A percentile compares a stretch with the other conserved stretches of the same genome.
Evolutionary conservation across 2,888 invertebrate genomes (phyloP).

Genomic region (Cremastinae sp.): DNA sequence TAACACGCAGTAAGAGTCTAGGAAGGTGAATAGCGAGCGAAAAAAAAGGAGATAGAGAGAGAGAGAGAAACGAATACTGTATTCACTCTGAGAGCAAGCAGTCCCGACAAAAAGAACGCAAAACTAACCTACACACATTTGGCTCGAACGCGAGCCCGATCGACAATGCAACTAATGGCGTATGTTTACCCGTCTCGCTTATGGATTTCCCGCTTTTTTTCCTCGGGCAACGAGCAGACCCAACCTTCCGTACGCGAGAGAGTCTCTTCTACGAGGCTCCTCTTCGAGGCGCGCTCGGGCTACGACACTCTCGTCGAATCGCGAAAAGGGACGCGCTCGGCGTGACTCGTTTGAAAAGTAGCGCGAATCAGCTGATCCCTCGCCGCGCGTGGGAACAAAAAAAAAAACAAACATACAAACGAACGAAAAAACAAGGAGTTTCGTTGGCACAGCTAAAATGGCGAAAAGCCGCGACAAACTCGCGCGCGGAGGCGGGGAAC

Average conservation of each 20-base stretch:
- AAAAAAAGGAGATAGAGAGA: neutral
- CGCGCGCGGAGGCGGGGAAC: neutral
- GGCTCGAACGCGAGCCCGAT: neutral
- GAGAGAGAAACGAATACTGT: neutral
- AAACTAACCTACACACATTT: no score
- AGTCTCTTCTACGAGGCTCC: no score
- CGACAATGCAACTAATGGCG: neutral
- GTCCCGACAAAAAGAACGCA: neutral
- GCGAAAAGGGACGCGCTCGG: neutral
- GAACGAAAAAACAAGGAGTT: neutral
- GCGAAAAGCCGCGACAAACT: slow-evolving; percentile 24
- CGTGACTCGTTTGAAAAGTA: neutral
- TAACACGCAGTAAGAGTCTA: neutral
- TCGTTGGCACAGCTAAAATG: slow-evolving; percentile 19
- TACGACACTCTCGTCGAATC: neutral
- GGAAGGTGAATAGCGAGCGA: neutral
- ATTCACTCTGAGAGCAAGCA: neutral
- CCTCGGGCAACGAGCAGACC: no score
- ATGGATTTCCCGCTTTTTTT: no score
- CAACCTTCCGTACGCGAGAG: no score
- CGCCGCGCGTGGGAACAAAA: slow-evolving; percentile 1
- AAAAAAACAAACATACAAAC: no score
- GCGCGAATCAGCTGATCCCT: slow-evolving; percentile 30
- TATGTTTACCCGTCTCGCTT: no score
- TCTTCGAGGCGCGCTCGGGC: no score